Evolutionary conservation across 1,140 invertebrate genomes (phyloP).

Genomic region (Trichomalopsis sarcophagae): DNA sequence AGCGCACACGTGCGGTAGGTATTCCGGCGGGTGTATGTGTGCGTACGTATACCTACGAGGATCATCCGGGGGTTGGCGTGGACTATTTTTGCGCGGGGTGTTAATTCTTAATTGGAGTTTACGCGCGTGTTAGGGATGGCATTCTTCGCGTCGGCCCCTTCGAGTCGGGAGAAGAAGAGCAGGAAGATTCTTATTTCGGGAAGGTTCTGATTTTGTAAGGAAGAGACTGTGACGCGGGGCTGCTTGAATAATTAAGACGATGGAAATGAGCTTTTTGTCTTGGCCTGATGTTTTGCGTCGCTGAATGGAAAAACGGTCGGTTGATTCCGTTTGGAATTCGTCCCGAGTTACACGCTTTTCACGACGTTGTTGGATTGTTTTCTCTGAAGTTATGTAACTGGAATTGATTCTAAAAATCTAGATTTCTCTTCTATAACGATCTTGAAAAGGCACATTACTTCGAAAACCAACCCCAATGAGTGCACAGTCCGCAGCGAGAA

Average conservation of each 20-base stretch:
- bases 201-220: background rate
- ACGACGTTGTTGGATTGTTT: no score
- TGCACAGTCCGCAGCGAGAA: constrained; percentile 36
- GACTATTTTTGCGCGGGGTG: constrained; percentile 1
- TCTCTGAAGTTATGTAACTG: no score
- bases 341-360: no score
- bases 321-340: background rate
- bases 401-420: no score
- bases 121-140: constrained; percentile 51
- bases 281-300: background rate
- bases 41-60: background rate
- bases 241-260: background rate
- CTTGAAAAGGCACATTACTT: no score
- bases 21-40: background rate
- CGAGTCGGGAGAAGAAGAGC: no score
- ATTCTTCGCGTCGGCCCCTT: background rate
- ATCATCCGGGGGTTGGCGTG: background rate
- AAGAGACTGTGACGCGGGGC: no score
- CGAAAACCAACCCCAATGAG: no score
- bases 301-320: background rate
- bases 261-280: background rate
- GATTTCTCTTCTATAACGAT: no score
- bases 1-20: background rate
- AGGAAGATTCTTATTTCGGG: background rate
- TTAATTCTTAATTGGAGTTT: constrained; percentile 34